Percentiles rank a stretch among this genome's conserved stretches.
Evolutionary conservation across 2,797 vertebrate genomes (phyloP).

Genomic region (Gobionotothen gibberifrons): DNA sequence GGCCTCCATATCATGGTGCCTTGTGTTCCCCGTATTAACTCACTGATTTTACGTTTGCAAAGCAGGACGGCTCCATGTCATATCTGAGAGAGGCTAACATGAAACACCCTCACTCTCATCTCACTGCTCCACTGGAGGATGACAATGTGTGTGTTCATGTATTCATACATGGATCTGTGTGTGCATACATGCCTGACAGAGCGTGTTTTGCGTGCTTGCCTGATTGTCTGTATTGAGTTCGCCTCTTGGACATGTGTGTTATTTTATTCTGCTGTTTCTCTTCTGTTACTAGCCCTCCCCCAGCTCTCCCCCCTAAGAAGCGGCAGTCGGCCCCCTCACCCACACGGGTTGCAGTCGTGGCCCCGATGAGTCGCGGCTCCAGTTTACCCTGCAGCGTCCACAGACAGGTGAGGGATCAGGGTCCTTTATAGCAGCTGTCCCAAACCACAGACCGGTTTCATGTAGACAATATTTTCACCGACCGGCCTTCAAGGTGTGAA

Average conservation of each 20-base stretch:
- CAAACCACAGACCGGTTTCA: too few relatives aligned
- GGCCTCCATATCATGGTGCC: slow-evolving; percentile 52
- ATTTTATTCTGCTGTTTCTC: slow-evolving; percentile 19
- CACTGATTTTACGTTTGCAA: slow-evolving; percentile 40
- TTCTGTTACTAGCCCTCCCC: slow-evolving; percentile 85
- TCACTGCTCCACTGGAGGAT: slow-evolving; percentile 43
- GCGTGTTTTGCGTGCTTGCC: slow-evolving; percentile 44
- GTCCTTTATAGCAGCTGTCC: neutral
- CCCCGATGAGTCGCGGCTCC: slow-evolving; percentile 96
- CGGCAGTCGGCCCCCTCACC: slow-evolving; percentile 96
- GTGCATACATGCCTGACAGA: slow-evolving; percentile 56
- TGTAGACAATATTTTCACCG: too few relatives aligned
- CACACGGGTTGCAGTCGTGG: slow-evolving; percentile 94
- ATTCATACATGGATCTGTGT: slow-evolving; percentile 61
- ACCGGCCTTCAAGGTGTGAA: too few relatives aligned
- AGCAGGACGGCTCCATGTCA: slow-evolving; percentile 46
- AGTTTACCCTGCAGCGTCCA: slow-evolving; percentile 93
- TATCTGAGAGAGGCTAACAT: slow-evolving; percentile 58
- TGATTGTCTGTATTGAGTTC: slow-evolving; percentile 16
- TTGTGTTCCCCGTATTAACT: slow-evolving; percentile 57
- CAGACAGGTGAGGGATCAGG: slow-evolving; percentile 86
- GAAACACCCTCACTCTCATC: slow-evolving; percentile 62
- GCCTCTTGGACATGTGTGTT: neutral
- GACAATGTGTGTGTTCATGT: slow-evolving; percentile 65
- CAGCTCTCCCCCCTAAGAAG: slow-evolving; percentile 96